Conservation (phyloP, 2,113 vertebrate genomes). For the Pedetes capensis region DNA sequence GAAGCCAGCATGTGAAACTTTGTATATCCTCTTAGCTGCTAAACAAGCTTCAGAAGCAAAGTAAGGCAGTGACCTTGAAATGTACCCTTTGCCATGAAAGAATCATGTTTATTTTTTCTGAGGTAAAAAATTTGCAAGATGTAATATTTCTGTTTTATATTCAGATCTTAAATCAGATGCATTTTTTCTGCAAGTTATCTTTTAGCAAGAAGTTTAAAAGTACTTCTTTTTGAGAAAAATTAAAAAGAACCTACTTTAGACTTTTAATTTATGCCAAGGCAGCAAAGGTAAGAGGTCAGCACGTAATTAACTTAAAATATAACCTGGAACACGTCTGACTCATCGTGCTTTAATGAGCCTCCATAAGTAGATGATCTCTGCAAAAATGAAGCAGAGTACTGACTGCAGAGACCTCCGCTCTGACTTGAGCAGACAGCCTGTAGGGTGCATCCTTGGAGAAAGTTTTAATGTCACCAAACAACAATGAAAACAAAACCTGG, state of each 20-base stretch:
- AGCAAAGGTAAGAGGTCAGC: slow-evolving; percentile 72
- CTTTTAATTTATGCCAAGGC: slow-evolving; percentile 63
- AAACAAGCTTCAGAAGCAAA: slow-evolving; percentile 31
- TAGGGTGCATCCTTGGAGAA: not conserved
- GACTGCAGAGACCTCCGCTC: slow-evolving; percentile 50
- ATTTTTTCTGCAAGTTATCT: slow-evolving; percentile 17
- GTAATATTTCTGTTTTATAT: slow-evolving; percentile 19
- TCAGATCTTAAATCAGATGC: not conserved
- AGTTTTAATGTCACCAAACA: slow-evolving; percentile 42
- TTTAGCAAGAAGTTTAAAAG: slow-evolving; percentile 2
- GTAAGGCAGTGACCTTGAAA: slow-evolving; percentile 54
- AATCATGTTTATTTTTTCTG: slow-evolving; percentile 23
- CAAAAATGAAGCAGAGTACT: slow-evolving; percentile 63
- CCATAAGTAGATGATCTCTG: slow-evolving; percentile 63
- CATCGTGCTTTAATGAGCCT: slow-evolving; percentile 71
- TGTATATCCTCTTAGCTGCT: not conserved
- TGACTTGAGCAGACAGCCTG: not conserved
- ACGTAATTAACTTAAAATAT: slow-evolving; percentile 75
- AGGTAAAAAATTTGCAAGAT: not conserved
- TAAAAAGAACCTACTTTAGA: not conserved
- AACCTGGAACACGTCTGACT: slow-evolving; percentile 47
- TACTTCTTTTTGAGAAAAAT: not conserved
- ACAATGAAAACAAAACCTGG: slow-evolving; percentile 22
- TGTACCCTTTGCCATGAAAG: not conserved
- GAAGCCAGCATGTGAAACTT: slow-evolving; percentile 18